Evolutionary conservation across 2,113 vertebrate genomes (phyloP).

Genomic region (Poeciliopsis prolifica): DNA sequence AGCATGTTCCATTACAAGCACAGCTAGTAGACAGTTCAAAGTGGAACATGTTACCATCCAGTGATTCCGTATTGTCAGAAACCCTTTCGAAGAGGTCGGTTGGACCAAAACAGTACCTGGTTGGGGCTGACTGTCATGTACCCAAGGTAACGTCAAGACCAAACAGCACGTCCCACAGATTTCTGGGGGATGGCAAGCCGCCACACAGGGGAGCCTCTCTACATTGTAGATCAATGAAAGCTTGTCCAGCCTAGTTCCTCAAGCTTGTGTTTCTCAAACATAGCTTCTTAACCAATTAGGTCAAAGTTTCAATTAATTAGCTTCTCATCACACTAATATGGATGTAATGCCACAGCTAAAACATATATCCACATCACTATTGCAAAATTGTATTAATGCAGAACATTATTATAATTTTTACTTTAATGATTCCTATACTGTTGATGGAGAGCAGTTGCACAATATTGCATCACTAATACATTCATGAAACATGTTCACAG

Average conservation of each 20-base stretch:
- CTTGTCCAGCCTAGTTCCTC: constrained; percentile 31
- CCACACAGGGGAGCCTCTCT: constrained; percentile 91
- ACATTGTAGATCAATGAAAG: constrained; percentile 83
- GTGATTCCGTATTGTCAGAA: constrained; percentile 77
- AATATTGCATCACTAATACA: not conserved
- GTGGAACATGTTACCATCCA: constrained; percentile 75
- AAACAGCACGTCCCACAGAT: constrained; percentile 96
- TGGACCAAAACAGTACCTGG: constrained; percentile 87
- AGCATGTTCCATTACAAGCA: not conserved
- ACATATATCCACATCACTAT: not conserved
- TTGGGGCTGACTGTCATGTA: constrained; percentile 99
- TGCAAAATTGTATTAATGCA: not conserved
- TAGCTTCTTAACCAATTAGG: constrained; percentile 69
- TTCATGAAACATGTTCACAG: not conserved
- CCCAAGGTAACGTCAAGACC: constrained; percentile 99
- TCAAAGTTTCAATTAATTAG: not conserved
- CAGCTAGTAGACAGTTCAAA: constrained; percentile 41
- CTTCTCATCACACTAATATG: too few species aligned
- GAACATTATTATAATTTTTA: not conserved
- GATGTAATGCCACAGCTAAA: not conserved
- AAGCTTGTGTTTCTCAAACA: constrained; percentile 56
- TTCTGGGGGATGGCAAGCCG: constrained; percentile 91
- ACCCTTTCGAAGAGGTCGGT: constrained; percentile 10
- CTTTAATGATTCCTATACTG: not conserved
- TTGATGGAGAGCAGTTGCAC: not conserved